Evolutionary conservation across 2,797 vertebrate species (phyloP).

Genomic region (Coilia nasus): DNA sequence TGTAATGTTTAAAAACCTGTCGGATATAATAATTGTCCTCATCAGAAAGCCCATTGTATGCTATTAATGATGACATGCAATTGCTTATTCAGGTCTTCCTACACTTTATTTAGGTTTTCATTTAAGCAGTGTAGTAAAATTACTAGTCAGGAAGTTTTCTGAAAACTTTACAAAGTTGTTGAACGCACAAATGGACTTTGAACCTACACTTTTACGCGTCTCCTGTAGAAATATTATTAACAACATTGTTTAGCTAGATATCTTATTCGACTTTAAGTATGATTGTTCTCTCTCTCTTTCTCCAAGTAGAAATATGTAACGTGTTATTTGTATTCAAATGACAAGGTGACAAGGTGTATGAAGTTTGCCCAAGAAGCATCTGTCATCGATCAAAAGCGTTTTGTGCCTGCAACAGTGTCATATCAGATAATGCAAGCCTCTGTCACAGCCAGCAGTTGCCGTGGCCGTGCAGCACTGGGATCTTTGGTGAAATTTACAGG

Average conservation of each 20-base stretch:
- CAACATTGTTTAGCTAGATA: neutral
- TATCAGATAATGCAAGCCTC: conserved; percentile 67
- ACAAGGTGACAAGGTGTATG: conserved; percentile 57
- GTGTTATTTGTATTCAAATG: conserved; percentile 57
- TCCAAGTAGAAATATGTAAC: conserved; percentile 37
- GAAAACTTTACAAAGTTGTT: neutral
- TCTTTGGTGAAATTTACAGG: conserved; percentile 60
- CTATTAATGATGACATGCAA: neutral
- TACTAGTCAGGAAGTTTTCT: neutral
- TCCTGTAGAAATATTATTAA: neutral
- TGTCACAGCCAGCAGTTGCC: conserved; percentile 59
- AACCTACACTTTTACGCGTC: neutral
- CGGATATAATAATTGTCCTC: neutral
- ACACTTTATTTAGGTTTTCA: neutral
- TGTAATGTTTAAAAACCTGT: neutral
- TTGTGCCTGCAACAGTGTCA: conserved; percentile 63
- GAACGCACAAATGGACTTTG: neutral
- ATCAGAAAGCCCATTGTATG: neutral
- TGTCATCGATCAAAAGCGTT: conserved; percentile 68
- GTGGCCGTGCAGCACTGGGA: conserved; percentile 59
- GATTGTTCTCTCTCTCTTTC: neutral
- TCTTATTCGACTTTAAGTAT: neutral
- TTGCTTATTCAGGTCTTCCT: neutral
- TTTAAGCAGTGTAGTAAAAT: neutral
- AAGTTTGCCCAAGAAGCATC: conserved; percentile 60